phyloP scores from a whole-genome alignment of 2,888 invertebrate species.

The Tolmerus cingulatus region DNA sequence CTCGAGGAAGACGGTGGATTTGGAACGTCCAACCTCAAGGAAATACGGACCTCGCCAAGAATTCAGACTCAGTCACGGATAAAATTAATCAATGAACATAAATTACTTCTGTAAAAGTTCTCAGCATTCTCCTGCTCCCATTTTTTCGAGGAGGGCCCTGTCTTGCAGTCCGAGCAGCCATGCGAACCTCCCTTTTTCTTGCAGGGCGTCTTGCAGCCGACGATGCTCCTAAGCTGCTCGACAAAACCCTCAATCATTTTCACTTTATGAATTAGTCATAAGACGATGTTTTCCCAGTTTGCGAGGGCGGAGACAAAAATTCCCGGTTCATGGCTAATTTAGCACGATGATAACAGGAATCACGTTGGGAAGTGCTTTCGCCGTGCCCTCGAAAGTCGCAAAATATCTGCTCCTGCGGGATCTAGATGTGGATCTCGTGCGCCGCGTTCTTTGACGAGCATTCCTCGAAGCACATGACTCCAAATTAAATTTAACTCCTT shows the following conservation, averaged over 20 bases:
- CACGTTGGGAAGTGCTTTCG: not conserved
- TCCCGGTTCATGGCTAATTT: constrained; percentile 22
- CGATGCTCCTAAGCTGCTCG: not conserved
- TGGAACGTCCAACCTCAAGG: not conserved
- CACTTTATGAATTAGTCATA: constrained; percentile 28
- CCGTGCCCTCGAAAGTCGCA: not conserved
- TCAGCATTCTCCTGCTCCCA: not conserved
- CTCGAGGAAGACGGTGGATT: not conserved
- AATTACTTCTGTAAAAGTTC: not conserved
- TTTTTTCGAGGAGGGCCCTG: not conserved
- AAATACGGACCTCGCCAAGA: not conserved
- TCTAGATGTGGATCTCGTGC: not conserved
- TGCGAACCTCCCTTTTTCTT: not conserved
- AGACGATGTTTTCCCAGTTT: not conserved
- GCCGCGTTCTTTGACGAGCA: not conserved
- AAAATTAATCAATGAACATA: constrained; percentile 17
- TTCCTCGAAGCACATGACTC: not conserved
- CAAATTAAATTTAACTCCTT: not conserved
- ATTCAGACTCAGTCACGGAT: not conserved
- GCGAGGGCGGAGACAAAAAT: not conserved
- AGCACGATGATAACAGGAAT: not conserved
- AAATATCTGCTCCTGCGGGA: not conserved
- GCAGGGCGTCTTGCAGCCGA: not conserved
- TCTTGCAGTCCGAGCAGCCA: not conserved
- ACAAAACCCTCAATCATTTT: constrained; percentile 18